Evolutionary conservation across 2,113 vertebrate species (phyloP).

Genomic region (Balaenoptera acutorostrata): DNA sequence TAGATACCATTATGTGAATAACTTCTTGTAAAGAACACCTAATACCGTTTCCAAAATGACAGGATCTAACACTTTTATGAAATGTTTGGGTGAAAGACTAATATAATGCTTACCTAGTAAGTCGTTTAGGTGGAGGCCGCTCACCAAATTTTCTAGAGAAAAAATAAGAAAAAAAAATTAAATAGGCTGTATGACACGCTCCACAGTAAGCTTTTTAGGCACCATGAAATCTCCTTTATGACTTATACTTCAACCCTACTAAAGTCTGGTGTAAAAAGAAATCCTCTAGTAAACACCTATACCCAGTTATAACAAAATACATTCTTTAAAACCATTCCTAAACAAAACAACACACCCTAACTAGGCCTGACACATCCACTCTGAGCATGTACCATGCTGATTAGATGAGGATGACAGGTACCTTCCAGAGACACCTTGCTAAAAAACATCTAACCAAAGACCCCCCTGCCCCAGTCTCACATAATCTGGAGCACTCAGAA

Average conservation of each 20-base stretch:
- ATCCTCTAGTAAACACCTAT: neutral
- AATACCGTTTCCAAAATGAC: neutral
- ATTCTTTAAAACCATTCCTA: constrained; percentile 14
- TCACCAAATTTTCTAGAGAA: constrained; percentile 97
- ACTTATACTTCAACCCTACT: neutral
- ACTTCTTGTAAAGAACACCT: neutral
- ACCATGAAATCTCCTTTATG: neutral
- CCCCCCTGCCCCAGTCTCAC: neutral
- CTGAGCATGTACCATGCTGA: neutral
- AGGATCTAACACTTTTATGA: neutral
- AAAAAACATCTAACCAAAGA: neutral
- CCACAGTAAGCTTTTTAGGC: constrained; percentile 29
- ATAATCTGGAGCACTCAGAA: neutral
- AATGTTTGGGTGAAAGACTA: neutral
- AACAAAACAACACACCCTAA: neutral
- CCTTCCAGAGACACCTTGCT: neutral
- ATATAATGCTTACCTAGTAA: constrained; percentile 90
- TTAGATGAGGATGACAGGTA: neutral
- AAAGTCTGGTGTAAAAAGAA: neutral
- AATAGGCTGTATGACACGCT: neutral
- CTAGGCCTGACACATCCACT: neutral
- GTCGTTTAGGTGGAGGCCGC: constrained; percentile 98
- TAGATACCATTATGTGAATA: neutral
- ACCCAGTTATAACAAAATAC: neutral
- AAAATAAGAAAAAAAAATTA: constrained; percentile 56